phyloP scores from a whole-genome alignment of 2,113 vertebrate species.

The Burhinus oedicnemus region DNA sequence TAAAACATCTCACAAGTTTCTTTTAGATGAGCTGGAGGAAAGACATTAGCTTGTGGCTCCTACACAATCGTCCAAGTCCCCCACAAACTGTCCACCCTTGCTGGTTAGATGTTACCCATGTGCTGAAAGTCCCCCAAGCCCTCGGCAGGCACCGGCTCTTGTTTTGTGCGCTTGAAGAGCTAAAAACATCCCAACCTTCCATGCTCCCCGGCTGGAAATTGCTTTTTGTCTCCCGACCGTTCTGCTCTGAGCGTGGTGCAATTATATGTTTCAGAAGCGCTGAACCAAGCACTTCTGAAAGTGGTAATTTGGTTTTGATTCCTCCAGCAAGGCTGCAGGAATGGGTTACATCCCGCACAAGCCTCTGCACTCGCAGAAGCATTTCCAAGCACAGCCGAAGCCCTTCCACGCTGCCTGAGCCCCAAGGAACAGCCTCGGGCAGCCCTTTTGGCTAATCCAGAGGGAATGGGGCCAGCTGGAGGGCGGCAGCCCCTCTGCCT shows the following conservation, averaged over 20 bases:
- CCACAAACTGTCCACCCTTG: rapidly evolving
- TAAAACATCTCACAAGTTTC: background rate
- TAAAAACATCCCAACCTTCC: background rate
- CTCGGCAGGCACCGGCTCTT: background rate
- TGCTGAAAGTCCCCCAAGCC: background rate
- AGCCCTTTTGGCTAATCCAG: background rate
- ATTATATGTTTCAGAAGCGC: background rate
- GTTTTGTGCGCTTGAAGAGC: background rate
- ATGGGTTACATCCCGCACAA: rapidly evolving
- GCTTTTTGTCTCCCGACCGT: rapidly evolving
- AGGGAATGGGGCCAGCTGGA: background rate
- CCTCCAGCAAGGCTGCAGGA: background rate
- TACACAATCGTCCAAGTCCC: background rate
- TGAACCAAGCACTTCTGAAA: background rate
- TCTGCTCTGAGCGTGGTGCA: background rate
- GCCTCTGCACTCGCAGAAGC: rapidly evolving
- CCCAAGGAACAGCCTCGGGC: background rate
- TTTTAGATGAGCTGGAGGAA: background rate
- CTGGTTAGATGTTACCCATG: background rate
- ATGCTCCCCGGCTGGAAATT: background rate
- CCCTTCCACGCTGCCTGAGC: background rate
- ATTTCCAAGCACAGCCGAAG: background rate
- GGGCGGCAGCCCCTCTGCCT: rapidly evolving
- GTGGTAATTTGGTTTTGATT: background rate
- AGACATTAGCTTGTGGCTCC: background rate